These are phyloP conservation scores for Alsophila aescularia DNA, from an alignment of 2,888 invertebrate genomes.

Conservation along the genomic window DNA sequence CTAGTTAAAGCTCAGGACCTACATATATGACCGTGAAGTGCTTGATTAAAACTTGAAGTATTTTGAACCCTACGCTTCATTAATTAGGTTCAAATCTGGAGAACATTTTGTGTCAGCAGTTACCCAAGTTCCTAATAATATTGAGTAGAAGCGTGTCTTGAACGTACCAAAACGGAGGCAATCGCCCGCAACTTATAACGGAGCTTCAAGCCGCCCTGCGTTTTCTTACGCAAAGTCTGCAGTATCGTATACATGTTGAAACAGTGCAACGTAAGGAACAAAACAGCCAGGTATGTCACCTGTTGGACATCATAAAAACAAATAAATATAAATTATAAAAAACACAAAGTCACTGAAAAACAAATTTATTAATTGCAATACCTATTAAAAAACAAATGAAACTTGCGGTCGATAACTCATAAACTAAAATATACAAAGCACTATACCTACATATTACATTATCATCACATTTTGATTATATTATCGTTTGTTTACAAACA, in stretches of 20 bases:
- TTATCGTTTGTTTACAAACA: slow-evolving; percentile 11
- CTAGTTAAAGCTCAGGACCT: no score
- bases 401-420: slow-evolving; percentile 31
- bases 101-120: no score
- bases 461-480: slow-evolving; percentile 31
- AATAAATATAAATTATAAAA: slow-evolving; percentile 46
- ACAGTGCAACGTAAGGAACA: slow-evolving; percentile 94
- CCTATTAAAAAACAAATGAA: slow-evolving; percentile 47
- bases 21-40: no score
- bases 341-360: slow-evolving; percentile 63
- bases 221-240: slow-evolving; percentile 94
- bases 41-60: no score
- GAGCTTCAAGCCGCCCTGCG: slow-evolving; percentile 83
- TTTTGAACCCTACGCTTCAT: not conserved
- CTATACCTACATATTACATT: slow-evolving; percentile 45
- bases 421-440: slow-evolving; percentile 54
- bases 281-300: slow-evolving; percentile 91
- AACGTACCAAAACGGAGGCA: slow-evolving; percentile 78
- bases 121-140: not conserved
- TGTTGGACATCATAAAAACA: slow-evolving; percentile 60
- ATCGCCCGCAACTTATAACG: slow-evolving; percentile 85
- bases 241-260: slow-evolving; percentile 95
- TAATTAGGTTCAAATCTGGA: no score
- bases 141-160: slow-evolving; percentile 1
- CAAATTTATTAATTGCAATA: slow-evolving; percentile 66